A percentile compares a stretch with the other conserved stretches of the same genome.
Conservation (phyloP, 2,113 vertebrate genomes). For the Hystrix brachyura region DNA sequence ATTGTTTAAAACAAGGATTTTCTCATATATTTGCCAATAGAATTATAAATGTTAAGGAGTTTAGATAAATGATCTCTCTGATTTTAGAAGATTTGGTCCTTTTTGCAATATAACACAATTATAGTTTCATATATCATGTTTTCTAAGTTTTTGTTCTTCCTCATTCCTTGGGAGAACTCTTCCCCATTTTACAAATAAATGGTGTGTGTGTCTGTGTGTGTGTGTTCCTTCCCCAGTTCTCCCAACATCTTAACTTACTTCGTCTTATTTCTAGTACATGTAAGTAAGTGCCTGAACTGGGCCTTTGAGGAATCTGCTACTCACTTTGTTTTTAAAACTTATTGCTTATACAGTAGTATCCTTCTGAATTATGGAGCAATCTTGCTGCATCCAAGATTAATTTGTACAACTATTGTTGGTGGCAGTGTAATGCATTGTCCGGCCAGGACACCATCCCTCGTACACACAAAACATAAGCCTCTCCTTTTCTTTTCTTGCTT, state of each 20-base stretch:
- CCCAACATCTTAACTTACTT: neutral
- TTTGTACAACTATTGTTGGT: neutral
- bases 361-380: neutral
- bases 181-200: neutral
- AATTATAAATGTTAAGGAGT: neutral
- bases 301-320: neutral
- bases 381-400: neutral
- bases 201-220: neutral
- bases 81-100: neutral
- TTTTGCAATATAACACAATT: neutral
- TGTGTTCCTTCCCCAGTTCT: neutral
- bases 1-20: neutral
- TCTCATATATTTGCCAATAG: neutral
- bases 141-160: neutral
- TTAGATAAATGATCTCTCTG: neutral
- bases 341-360: neutral
- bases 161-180: neutral
- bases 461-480: rapidly evolving
- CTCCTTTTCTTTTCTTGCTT: neutral
- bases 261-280: neutral
- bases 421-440: rapidly evolving
- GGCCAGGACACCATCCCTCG: rapidly evolving
- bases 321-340: neutral
- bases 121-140: neutral
- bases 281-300: neutral